Evolutionary conservation across 2,888 invertebrate species (phyloP), one percentile per base, ranked within the genome.

Genomic region (Ornithoptera priamus): DNA sequence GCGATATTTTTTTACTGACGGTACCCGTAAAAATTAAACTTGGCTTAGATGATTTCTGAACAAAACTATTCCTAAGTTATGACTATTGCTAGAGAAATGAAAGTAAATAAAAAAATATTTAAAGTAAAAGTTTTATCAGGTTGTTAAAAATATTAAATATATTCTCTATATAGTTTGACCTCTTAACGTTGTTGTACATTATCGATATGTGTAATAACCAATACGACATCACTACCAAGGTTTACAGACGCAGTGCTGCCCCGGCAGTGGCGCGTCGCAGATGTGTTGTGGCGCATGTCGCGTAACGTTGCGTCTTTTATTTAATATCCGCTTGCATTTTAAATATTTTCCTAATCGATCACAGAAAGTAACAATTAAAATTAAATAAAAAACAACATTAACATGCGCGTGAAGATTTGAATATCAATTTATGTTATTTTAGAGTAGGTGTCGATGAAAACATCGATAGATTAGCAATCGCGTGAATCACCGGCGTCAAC

Each of bases 191-290:
- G 20, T 65, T 1, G 39, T 42, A 42, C n/a, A 58, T 46, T 69
- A 69, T 79, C 79, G 80, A 80, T 66, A 76, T 65, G 67, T 65
- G 46, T 62, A 39, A n/a, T 15, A 53, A 22, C 57, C 39, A 66
- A 62, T 58, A 39, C 50, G 59, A 70, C 86, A 76, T 76, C 82
- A 74, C 85, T 85, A 74, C 71, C 70, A 72, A 76, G 75, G 75
- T 82, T 84, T 84, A 85, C 81, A 90, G 91, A 88, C 90, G 90
- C 90, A 90, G 80, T 88, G 91, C 84, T 87, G 87, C 66, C 71
- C 67, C 81, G 82, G 80, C 87, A 89, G 90, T 90, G 79, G 83
- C 87, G 87, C 87, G 89, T 80, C 87, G 88, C 80, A 80, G 75
- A 82, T 81, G 82, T 78, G 75, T 70, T 75, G 72, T 72, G 78